A percentile compares a stretch with the other conserved stretches of the same genome.
Conservation (phyloP, 2,888 invertebrate genomes). For the Pristionchus entomophagus region DNA sequence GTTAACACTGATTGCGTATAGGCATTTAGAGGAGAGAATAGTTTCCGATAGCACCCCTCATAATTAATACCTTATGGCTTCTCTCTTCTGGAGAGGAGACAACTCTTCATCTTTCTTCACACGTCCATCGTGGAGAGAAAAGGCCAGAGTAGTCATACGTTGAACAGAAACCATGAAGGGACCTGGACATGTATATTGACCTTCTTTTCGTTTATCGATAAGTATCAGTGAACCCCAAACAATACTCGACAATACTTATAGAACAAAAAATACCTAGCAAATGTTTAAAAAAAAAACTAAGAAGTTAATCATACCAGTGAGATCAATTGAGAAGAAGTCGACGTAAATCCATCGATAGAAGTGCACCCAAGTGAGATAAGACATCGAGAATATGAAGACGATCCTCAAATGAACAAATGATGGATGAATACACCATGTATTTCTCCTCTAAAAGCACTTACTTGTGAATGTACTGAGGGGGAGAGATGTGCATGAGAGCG, state of each 20-base stretch:
- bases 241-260: no score
- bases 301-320: constrained; percentile 83
- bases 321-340: constrained; percentile 90
- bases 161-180: constrained; percentile 97
- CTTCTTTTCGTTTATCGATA: no score
- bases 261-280: no score
- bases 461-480: constrained; percentile 69
- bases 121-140: constrained; percentile 90
- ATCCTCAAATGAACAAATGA: constrained; percentile 80
- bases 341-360: constrained; percentile 87
- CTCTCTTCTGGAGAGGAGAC: constrained; percentile 83
- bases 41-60: no score
- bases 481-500: constrained; percentile 67
- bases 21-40: no score
- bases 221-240: no score
- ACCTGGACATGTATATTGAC: constrained; percentile 78
- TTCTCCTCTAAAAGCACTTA: neutral
- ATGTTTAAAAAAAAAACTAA: no score
- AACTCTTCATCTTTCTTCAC: constrained; percentile 82
- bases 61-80: constrained; percentile 81
- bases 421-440: neutral
- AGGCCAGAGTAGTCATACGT: constrained; percentile 90
- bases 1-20: no score
- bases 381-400: constrained; percentile 87
- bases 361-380: constrained; percentile 90